phyloP scores from a whole-genome alignment of 2,797 vertebrate genomes.

The Eospalax fontanierii region DNA sequence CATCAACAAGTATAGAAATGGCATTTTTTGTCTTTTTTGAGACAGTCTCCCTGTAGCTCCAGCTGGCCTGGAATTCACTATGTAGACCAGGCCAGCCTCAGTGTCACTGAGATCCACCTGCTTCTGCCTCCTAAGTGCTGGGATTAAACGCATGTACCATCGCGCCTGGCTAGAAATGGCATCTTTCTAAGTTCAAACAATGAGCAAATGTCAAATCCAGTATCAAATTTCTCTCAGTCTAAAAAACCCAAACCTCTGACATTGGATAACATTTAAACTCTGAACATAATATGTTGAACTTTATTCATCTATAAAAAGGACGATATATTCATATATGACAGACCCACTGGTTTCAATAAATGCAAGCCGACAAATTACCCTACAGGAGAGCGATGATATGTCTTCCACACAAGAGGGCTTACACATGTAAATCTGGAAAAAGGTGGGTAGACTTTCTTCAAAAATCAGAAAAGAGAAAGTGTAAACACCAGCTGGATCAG shows the following conservation, averaged over 20 bases:
- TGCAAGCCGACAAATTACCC: neutral
- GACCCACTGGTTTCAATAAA: neutral
- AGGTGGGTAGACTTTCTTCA: neutral
- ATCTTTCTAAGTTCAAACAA: slow-evolving; percentile 18
- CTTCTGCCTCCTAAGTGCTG: too few species aligned
- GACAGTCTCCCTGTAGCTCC: too few species aligned
- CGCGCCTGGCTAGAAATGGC: neutral
- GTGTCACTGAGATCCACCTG: too few species aligned
- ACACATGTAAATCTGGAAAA: neutral
- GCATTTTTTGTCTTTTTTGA: too few species aligned
- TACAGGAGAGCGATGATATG: neutral
- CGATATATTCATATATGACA: neutral
- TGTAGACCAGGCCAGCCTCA: too few species aligned
- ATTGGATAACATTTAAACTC: neutral
- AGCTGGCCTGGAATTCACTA: too few species aligned
- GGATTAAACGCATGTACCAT: too few species aligned
- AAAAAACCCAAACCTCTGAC: neutral
- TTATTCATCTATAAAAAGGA: slow-evolving; percentile 25
- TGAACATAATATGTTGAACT: neutral
- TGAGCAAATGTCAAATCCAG: neutral
- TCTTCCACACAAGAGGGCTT: neutral
- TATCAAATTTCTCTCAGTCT: slow-evolving; percentile 5
- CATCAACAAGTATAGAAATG: neutral
- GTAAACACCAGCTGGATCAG: neutral
- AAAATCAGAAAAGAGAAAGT: neutral